Base-by-base conservation (phyloP, 2,888 invertebrate species). In the Cataglyphis altisquamis region DNA sequence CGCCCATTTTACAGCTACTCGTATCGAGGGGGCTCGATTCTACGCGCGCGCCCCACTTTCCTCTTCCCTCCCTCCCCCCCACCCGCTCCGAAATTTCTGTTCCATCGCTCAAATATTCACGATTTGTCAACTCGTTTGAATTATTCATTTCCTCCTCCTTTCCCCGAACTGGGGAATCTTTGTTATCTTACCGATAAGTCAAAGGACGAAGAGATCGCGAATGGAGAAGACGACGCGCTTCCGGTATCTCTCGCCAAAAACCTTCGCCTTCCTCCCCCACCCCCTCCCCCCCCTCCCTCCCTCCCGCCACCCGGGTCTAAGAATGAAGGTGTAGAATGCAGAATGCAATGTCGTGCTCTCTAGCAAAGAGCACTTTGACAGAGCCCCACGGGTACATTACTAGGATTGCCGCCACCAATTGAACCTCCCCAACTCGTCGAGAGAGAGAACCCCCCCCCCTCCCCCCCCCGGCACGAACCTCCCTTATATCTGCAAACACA, bases 331-430 rank as follows among this genome's bases (percentile, higher is more conserved):
- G 91, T 87, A 88, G 91, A 91, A 92, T 89, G 88, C 87, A 85
- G 86, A 90, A 89, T 89, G 90, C 88, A 89, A 67, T 86, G 83
- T 87, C 87, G 88, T 87, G 85, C 91, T 72, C 63, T 89, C 89
- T 91, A 85, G 84, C 70, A 73, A 88, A 91, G 90, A 87, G 93
- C 91, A 92, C 94, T 94, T 94, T 94, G 94, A 94, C 92, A 88
- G 86, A 92, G 92, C 93, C 94, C 94, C 94, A 92, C 92, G 94
- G 94, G 94, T 94, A 94, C 94, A 94, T 94, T 94, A 94, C 93
- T 87, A 92, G 92, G 92, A 94, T 94, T 93, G 93, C 93, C 90
- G 92, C 91, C 90, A 92, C 93, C 93, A 92, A 93, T 93, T 92
- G 91, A 92, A 91, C 92, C 92, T 90, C 91, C 93, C 86, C 82